These are phyloP conservation scores for Psilanteris sp. DNA, from an alignment of 1,140 invertebrate genomes.

Conservation along the genomic window DNA sequence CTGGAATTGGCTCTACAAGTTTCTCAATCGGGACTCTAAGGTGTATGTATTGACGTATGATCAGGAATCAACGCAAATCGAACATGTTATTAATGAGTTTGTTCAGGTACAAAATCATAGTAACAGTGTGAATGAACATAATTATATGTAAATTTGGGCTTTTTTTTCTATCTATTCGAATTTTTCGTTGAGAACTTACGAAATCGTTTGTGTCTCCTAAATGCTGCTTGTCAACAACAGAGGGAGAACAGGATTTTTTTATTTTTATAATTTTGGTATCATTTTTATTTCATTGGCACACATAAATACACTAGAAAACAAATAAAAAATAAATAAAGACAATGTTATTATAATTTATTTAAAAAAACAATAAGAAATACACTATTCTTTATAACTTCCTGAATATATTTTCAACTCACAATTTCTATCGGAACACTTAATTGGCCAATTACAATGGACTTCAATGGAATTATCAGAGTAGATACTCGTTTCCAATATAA, in stretches of 20 bases:
- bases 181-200: conserved; percentile 75
- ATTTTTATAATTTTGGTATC: conserved; percentile 3
- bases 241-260: conserved; percentile 40
- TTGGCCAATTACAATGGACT: too few relatives aligned
- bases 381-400: too few relatives aligned
- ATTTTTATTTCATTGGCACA: too few relatives aligned
- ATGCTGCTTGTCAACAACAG: conserved; percentile 79
- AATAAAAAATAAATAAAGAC: too few relatives aligned
- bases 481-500: too few relatives aligned
- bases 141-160: conserved; percentile 29
- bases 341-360: too few relatives aligned
- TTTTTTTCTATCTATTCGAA: conserved; percentile 48
- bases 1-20: conserved; percentile 50
- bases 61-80: conserved; percentile 8
- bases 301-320: too few relatives aligned
- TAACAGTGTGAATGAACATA: conserved; percentile 40
- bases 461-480: too few relatives aligned
- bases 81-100: conserved; percentile 27
- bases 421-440: too few relatives aligned
- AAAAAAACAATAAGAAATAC: too few relatives aligned
- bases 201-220: conserved; percentile 79
- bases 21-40: neutral
- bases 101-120: conserved; percentile 56
- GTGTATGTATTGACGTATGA: neutral
- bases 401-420: too few relatives aligned